Conservation (phyloP, 2,888 invertebrate species). For the Erpobdella octoculata region DNA sequence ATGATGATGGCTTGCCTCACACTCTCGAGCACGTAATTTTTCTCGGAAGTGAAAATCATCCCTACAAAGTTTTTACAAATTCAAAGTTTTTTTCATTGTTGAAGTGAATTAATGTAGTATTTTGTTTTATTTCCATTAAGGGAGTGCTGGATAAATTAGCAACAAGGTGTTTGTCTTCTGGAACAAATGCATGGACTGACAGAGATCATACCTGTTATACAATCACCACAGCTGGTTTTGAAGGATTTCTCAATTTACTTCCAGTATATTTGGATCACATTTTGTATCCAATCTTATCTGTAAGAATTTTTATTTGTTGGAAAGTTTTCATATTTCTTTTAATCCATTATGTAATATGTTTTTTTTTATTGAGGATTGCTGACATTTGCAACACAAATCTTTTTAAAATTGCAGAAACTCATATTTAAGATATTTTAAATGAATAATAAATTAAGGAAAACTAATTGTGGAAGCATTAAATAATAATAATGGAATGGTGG, state of each 20-base stretch:
- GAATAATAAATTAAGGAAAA: too few species aligned
- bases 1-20: conserved; percentile 85
- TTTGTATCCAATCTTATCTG: conserved; percentile 70
- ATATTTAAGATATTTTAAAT: too few species aligned
- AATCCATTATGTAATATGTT: too few species aligned
- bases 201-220: conserved; percentile 81
- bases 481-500: too few species aligned
- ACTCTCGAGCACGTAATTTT: conserved; percentile 85
- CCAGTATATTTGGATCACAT: conserved; percentile 86
- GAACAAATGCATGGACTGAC: conserved; percentile 84
- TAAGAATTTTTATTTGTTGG: conserved; percentile 38
- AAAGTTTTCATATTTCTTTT: not conserved
- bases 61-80: conserved; percentile 62
- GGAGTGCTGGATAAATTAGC: conserved; percentile 79
- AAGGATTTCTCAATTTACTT: conserved; percentile 77
- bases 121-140: conserved; percentile 38
- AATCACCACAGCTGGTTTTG: conserved; percentile 74
- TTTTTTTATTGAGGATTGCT: too few species aligned
- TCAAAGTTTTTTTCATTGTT: not conserved
- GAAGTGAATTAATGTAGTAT: not conserved
- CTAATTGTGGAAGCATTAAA: too few species aligned
- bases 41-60: conserved; percentile 78
- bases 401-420: too few species aligned
- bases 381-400: too few species aligned
- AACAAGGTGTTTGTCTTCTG: conserved; percentile 78